These are phyloP conservation scores for Pollimyrus isidori DNA, from an alignment of 2,113 vertebrate genomes.

Conservation along the genomic window DNA sequence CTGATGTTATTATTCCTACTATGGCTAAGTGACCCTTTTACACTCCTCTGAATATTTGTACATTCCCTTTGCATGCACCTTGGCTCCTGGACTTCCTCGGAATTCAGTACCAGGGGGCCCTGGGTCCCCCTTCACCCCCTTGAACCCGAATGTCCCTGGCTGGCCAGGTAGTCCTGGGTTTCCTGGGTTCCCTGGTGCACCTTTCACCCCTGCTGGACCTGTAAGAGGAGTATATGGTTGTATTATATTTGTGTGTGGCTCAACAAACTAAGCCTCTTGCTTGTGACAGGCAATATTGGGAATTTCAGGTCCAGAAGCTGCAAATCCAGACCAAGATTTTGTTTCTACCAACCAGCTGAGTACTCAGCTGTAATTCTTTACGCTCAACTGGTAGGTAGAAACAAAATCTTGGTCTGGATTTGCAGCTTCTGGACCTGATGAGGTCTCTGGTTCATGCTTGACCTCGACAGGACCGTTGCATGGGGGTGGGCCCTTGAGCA, in stretches of 20 bases:
- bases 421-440: no score
- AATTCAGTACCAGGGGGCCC: slow-evolving; percentile 67
- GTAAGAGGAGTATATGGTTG: background rate
- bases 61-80: slow-evolving; percentile 61
- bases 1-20: background rate
- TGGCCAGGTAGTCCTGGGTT: slow-evolving; percentile 69
- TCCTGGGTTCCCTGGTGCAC: slow-evolving; percentile 65
- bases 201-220: slow-evolving; percentile 81
- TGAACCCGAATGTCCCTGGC: slow-evolving; percentile 69
- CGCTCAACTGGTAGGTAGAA: no score
- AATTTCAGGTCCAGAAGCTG: no score
- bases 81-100: slow-evolving; percentile 71
- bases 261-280: background rate
- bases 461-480: background rate
- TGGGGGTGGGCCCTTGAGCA: background rate
- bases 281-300: no score
- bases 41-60: background rate
- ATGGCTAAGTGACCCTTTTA: background rate
- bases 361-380: no score
- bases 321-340: no score
- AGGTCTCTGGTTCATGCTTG: no score
- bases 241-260: background rate
- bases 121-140: slow-evolving; percentile 83
- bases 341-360: no score
- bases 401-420: no score